These are phyloP conservation scores for Petrolisthes cinctipes DNA, from an alignment of 2,888 invertebrate species.

Conservation along the genomic window DNA sequence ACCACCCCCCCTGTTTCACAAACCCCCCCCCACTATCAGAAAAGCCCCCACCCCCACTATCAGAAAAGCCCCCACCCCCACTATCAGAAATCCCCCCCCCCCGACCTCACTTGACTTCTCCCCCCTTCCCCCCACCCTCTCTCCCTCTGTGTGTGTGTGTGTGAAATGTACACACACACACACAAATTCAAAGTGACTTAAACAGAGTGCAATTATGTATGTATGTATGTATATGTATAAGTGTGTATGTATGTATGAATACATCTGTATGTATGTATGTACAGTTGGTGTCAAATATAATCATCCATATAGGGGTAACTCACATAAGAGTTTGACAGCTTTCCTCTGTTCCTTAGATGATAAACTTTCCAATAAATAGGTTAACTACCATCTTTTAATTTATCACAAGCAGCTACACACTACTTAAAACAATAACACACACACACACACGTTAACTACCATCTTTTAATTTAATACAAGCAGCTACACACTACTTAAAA, in stretches of 20 bases:
- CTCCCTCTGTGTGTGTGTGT: conserved; percentile 23
- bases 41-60: background rate
- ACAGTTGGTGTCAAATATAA: no score
- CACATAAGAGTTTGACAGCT: no score
- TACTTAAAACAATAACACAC: no score
- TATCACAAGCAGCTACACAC: no score
- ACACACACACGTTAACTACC: no score
- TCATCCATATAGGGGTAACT: no score
- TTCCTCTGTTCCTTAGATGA: no score
- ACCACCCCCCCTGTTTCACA: background rate
- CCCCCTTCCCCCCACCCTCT: background rate
- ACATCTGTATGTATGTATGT: conserved; percentile 5
- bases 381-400: no score
- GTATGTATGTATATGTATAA: no score
- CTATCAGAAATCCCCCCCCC: background rate
- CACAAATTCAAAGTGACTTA: background rate
- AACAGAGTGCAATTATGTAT: conserved; percentile 2
- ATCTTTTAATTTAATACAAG: no score
- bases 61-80: background rate
- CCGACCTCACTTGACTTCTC: background rate
- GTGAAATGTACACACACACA: conserved; percentile 1
- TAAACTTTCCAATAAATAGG: no score
- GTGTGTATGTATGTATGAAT: background rate
- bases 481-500: no score
- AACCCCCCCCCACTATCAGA: background rate